Percentiles rank a stretch among this genome's conserved stretches.
phyloP scores from a whole-genome alignment of 2,888 invertebrate species.

The Fabriciana adippe region DNA sequence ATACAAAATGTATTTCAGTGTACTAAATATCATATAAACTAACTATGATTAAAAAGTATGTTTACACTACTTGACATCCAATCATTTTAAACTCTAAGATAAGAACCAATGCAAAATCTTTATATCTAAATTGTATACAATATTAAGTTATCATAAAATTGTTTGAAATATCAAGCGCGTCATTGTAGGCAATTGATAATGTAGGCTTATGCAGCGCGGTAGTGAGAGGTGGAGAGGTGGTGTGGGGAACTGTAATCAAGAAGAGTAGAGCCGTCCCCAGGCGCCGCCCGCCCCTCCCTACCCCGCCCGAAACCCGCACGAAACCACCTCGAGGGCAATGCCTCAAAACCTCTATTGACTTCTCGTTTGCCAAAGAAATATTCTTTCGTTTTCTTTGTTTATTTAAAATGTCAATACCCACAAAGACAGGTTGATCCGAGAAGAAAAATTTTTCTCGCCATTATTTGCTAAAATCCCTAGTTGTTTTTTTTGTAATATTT shows the following conservation, averaged over 20 bases:
- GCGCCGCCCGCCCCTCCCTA: constrained; percentile 52
- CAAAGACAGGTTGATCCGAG: constrained; percentile 41
- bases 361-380: constrained; percentile 70
- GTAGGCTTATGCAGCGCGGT: constrained; percentile 64
- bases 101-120: not conserved
- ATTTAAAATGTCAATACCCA: constrained; percentile 64
- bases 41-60: too few species aligned
- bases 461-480: constrained; percentile 7
- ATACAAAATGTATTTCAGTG: too few species aligned
- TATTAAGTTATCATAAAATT: not conserved
- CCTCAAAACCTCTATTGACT: constrained; percentile 80
- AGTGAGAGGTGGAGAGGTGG: constrained; percentile 47
- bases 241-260: constrained; percentile 79
- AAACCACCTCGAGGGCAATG: constrained; percentile 73
- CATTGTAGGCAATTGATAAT: constrained; percentile 51
- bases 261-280: constrained; percentile 81
- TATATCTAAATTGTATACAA: not conserved
- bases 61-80: too few species aligned
- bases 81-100: too few species aligned
- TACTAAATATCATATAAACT: too few species aligned
- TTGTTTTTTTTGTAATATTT: not conserved
- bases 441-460: constrained; percentile 21
- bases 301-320: constrained; percentile 52
- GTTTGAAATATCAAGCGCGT: constrained; percentile 29
- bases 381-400: constrained; percentile 72